Evolutionary conservation across 2,797 vertebrate species (phyloP).

Genomic region (Gymnoscopelus braueri): DNA sequence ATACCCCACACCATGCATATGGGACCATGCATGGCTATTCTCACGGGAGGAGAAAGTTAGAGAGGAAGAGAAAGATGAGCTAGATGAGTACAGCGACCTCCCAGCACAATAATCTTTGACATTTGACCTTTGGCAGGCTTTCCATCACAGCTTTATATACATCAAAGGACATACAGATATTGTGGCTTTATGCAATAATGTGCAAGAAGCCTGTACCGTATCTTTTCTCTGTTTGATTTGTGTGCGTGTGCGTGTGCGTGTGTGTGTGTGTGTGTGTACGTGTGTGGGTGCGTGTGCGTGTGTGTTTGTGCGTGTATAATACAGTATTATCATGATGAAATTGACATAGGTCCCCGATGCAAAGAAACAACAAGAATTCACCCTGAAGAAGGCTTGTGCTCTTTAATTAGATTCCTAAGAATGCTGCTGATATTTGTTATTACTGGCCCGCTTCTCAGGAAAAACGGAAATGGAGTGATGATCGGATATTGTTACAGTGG

Average conservation of each 20-base stretch:
- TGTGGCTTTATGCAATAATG: constrained; percentile 17
- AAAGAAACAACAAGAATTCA: neutral
- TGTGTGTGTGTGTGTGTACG: constrained; percentile 14
- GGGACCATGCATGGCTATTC: constrained; percentile 45
- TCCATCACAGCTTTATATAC: constrained; percentile 21
- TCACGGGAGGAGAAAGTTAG: constrained; percentile 45
- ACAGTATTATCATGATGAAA: neutral
- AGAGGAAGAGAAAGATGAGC: constrained; percentile 56
- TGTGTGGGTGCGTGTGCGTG: neutral
- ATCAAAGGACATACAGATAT: constrained; percentile 37
- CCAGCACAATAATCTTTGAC: constrained; percentile 43
- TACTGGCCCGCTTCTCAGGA: constrained; percentile 24
- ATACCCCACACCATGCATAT: constrained; percentile 49
- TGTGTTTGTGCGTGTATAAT: neutral
- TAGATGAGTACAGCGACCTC: constrained; percentile 39
- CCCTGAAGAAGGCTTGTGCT: constrained; percentile 10
- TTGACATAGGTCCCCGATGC: neutral
- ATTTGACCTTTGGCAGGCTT: constrained; percentile 52
- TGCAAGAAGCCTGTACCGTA: neutral
- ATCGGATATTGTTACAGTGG: constrained; percentile 2
- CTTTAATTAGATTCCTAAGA: constrained; percentile 11
- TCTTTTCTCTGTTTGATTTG: neutral
- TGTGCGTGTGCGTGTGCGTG: neutral
- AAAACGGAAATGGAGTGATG: constrained; percentile 17
- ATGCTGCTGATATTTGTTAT: constrained; percentile 21